phyloP scores from a whole-genome alignment of 2,113 vertebrate species.

The Accipiter cooperii region DNA sequence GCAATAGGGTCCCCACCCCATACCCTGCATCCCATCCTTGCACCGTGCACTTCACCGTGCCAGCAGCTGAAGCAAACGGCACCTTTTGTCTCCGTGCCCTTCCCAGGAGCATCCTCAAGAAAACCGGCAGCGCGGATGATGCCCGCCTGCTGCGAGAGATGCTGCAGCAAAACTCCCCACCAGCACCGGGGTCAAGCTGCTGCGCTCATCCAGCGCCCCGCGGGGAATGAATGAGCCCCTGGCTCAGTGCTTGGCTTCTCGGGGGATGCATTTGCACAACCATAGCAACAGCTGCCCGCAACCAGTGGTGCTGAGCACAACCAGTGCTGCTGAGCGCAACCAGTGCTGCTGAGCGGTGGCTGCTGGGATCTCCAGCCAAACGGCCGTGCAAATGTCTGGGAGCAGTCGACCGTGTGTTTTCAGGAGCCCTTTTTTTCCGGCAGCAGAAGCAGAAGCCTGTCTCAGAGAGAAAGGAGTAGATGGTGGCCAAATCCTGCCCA shows the following conservation, averaged over 20 bases:
- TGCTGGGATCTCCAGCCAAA: neutral
- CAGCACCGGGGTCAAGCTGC: neutral
- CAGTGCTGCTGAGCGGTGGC: neutral
- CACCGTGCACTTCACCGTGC: neutral
- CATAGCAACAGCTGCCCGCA: neutral
- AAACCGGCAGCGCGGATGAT: neutral
- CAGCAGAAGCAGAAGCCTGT: neutral
- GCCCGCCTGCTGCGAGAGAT: neutral
- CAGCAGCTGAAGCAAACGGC: neutral
- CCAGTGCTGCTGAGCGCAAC: too few species aligned
- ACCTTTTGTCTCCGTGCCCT: neutral
- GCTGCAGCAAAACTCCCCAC: neutral
- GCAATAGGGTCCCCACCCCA: neutral
- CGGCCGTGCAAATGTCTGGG: neutral
- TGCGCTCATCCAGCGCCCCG: neutral
- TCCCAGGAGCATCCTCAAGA: neutral
- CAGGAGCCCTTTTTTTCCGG: neutral
- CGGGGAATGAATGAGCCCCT: neutral
- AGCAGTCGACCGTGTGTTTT: rapidly evolving
- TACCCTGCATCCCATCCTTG: neutral
- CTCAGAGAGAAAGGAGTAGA: neutral
- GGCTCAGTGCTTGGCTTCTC: rapidly evolving
- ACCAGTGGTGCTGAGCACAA: neutral
- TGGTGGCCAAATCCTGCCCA: neutral
- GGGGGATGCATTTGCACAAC: neutral